phyloP scores from a whole-genome alignment of 2,888 invertebrate genomes.

The Syrista parreyssii region DNA sequence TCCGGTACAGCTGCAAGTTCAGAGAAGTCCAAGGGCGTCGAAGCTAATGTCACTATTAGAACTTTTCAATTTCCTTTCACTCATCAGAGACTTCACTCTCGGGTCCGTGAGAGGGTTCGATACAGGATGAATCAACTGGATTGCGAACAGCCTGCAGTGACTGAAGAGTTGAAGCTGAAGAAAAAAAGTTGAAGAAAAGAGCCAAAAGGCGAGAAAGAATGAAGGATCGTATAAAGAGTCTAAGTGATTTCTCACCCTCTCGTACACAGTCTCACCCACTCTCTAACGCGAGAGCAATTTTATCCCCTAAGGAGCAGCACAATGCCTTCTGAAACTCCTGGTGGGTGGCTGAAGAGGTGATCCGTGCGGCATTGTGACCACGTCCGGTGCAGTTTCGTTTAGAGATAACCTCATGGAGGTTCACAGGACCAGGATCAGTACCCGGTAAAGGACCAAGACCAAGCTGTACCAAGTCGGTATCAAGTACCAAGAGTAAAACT shows the following conservation, averaged over 20 bases:
- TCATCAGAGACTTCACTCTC: not conserved
- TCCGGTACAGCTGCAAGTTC: not conserved
- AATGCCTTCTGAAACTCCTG: slow-evolving; percentile 8
- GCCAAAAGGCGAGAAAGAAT: not conserved
- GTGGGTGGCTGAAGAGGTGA: slow-evolving; percentile 26
- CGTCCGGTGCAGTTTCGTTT: slow-evolving; percentile 38
- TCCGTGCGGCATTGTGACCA: slow-evolving; percentile 37
- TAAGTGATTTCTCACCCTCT: not conserved
- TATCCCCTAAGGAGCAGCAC: slow-evolving; percentile 17
- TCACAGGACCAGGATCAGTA: not conserved
- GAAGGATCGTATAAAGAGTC: not conserved
- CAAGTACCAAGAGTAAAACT: not conserved
- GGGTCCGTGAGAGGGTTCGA: not conserved
- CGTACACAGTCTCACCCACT: not conserved
- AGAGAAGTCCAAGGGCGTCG: slow-evolving; percentile 6
- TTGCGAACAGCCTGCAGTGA: not conserved
- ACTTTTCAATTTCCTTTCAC: not conserved
- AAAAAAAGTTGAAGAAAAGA: not conserved
- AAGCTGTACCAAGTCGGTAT: not conserved
- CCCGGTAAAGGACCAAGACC: no score
- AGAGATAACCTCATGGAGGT: slow-evolving; percentile 25
- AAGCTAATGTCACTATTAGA: slow-evolving; percentile 28
- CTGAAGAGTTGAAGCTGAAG: not conserved
- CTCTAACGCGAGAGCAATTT: slow-evolving; percentile 26
- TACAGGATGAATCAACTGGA: not conserved